Conservation (phyloP, 2,888 invertebrate species). For the Drosophila anceps region DNA sequence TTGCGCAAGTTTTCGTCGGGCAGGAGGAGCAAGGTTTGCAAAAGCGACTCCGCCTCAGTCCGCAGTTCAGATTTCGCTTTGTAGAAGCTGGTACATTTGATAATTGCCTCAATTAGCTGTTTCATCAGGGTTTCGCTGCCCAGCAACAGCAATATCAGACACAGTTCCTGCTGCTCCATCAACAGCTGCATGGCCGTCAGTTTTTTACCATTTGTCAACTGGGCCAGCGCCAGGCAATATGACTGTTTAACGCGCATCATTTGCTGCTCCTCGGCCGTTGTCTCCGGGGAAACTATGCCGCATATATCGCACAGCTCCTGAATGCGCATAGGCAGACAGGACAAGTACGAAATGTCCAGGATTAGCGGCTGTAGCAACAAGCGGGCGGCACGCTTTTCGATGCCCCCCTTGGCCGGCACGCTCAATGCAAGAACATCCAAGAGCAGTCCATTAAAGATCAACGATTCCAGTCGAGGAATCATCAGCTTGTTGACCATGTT, state of each 20-base stretch:
- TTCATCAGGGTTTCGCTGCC: conserved; percentile 73
- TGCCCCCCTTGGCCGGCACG: not conserved
- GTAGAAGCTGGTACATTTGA: conserved; percentile 64
- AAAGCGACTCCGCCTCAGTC: conserved; percentile 65
- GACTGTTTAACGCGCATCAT: conserved; percentile 32
- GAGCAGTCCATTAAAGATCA: conserved; percentile 70
- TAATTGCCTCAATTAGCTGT: conserved; percentile 68
- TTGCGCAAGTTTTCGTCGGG: conserved; percentile 60
- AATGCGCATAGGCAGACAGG: conserved; percentile 42
- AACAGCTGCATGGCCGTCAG: conserved; percentile 34
- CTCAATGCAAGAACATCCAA: conserved; percentile 52
- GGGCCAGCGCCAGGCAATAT: conserved; percentile 43
- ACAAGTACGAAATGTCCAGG: conserved; percentile 60
- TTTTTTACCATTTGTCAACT: conserved; percentile 14
- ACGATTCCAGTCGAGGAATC: conserved; percentile 71
- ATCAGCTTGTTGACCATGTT: conserved; percentile 37
- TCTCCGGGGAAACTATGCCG: not conserved
- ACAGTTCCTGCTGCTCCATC: conserved; percentile 36
- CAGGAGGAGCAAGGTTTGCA: conserved; percentile 72
- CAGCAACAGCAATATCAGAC: conserved; percentile 70
- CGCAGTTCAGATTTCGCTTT: conserved; percentile 54
- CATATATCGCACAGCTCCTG: conserved; percentile 12
- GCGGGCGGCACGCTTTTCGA: not conserved
- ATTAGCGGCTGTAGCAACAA: conserved; percentile 47
- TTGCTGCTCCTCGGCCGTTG: conserved; percentile 26